Base-by-base conservation (phyloP, 2,113 vertebrate genomes). In the Bothrops jararaca region DNA sequence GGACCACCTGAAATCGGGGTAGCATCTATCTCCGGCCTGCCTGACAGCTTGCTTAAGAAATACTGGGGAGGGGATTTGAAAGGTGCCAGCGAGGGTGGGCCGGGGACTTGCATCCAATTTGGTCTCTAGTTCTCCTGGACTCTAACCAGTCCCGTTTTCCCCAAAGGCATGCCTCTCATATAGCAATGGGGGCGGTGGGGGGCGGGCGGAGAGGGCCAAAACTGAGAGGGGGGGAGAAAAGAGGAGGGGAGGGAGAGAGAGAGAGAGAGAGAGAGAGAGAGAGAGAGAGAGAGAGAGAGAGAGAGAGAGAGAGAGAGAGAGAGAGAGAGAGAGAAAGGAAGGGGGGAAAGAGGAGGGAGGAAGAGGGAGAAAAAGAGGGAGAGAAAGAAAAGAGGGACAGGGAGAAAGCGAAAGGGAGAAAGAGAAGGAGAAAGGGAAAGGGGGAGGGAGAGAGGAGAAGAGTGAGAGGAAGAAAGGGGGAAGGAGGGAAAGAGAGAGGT, bases 111-210 rank as follows among this genome's bases (percentile, higher is more conserved):
- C 94, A 10, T 93, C 88, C 94, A 88, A 96, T 95, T 96, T 96
- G 94, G 94, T 95, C 94, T 95, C 94, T 89, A 95, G 95, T 96
- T 97, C 96, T 97, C 96, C 97, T 95, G 95, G 95, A 97, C 96
- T 96, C 95, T 96, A 96, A 95, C 95, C 90, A 96, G 95, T 97
- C 97, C 94, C n/a, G 96, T 95, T 97, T 97, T 97, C 98, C 97
- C 97, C 93, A 94, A 95, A 96, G 97, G n/a, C n/a, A 97, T 97
- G 97, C 97, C 97, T 97, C 98, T 98, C 97, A 98, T 98, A n/a
- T 98, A 98, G 97, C 97, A 98, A 98, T 98, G 97, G 93, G 92
- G 93, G 24, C 57, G 58, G 58, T 3, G 58, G 58, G 58, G 9
- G n/a, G 69, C n/a, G 34, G 69, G 34, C 5, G 18, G 34, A 39